These are phyloP conservation scores for Agelastica alni DNA, from an alignment of 2,888 invertebrate species.

Conservation along the genomic window DNA sequence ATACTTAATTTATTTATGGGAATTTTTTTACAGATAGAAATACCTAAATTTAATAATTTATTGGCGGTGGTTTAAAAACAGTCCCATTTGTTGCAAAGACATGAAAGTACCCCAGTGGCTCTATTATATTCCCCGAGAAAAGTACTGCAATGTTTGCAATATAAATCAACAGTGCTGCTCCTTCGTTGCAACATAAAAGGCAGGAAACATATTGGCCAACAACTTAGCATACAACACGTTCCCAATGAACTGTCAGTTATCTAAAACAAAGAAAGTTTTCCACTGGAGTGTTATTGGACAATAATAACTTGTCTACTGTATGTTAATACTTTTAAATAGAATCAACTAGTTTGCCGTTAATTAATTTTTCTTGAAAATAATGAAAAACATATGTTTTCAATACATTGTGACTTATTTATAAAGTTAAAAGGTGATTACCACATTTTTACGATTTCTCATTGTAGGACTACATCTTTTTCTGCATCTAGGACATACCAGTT, in stretches of 20 bases:
- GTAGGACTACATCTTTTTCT: background rate
- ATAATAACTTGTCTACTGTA: no score
- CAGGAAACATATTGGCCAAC: slow-evolving; percentile 19
- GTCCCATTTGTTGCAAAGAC: background rate
- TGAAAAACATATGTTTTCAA: no score
- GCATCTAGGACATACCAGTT: slow-evolving; percentile 1
- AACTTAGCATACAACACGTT: background rate
- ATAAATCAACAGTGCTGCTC: background rate
- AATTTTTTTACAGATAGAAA: no score
- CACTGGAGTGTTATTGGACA: background rate
- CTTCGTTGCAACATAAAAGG: slow-evolving; percentile 1
- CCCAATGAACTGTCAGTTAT: background rate
- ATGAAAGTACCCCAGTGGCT: slow-evolving; percentile 1
- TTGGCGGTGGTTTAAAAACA: background rate
- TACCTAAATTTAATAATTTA: no score
- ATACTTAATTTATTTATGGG: no score
- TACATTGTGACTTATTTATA: no score
- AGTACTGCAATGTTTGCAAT: slow-evolving; percentile 8
- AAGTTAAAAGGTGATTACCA: no score
- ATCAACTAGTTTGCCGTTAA: no score
- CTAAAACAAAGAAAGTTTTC: slow-evolving; percentile 4
- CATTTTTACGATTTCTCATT: background rate
- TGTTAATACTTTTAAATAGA: no score
- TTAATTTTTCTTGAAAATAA: no score
- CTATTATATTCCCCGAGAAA: slow-evolving; percentile 1